phyloP scores from a whole-genome alignment of 53 echinoderm and acorn worm species.

The Paracentrotus lividus region DNA sequence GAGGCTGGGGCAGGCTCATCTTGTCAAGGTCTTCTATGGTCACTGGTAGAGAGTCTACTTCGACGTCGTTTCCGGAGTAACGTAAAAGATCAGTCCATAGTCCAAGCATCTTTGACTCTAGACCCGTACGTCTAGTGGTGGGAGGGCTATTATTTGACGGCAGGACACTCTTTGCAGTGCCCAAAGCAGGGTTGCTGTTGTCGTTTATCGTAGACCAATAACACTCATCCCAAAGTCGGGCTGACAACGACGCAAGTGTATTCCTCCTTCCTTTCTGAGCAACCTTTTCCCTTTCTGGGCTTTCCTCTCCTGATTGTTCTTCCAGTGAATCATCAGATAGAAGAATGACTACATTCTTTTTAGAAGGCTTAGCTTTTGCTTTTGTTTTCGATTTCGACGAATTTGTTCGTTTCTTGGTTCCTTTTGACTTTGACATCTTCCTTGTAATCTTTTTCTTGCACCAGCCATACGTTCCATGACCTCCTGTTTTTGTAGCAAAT shows the following conservation, averaged over 20 bases:
- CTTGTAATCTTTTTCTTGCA: conserved; percentile 32
- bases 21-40: conserved; percentile 34
- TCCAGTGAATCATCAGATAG: background rate
- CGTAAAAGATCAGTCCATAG: conserved; percentile 54
- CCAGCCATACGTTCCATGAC: conserved; percentile 40
- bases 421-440: background rate
- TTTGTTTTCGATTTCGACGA: conserved; percentile 17
- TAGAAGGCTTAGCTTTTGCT: background rate
- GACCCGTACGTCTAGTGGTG: conserved; percentile 12
- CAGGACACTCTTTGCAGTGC: background rate
- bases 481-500: conserved; percentile 45
- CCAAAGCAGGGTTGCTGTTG: background rate
- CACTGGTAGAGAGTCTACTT: conserved; percentile 1
- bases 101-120: conserved; percentile 56
- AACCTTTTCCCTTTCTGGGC: background rate
- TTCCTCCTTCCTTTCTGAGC: conserved; percentile 19
- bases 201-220: conserved; percentile 63
- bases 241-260: conserved; percentile 52
- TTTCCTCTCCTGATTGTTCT: background rate
- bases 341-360: background rate
- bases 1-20: conserved; percentile 8
- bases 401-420: background rate
- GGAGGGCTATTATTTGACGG: conserved; percentile 64
- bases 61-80: conserved; percentile 42
- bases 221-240: conserved; percentile 63